A percentile compares a stretch with the other conserved stretches of the same genome.
Evolutionary conservation across 2,888 invertebrate genomes (phyloP).

Genomic region (Thecocarcelia acutangulata): DNA sequence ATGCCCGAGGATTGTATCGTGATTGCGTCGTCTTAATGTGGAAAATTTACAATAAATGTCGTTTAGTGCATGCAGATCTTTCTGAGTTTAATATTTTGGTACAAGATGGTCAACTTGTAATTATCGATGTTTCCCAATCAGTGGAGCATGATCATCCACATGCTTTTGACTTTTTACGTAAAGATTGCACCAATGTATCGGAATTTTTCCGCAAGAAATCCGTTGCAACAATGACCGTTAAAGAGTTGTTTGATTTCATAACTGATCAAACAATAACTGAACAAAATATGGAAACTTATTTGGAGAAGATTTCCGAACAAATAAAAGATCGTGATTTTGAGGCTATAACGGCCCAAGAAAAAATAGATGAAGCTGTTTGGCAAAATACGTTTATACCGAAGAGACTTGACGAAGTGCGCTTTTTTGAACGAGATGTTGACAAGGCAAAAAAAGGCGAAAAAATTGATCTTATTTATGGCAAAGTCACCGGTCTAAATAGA

Average conservation of each 20-base stretch:
- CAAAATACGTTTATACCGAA: slow-evolving; percentile 96
- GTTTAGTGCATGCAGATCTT: slow-evolving; percentile 97
- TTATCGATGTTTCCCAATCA: slow-evolving; percentile 99
- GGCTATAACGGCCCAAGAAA: slow-evolving; percentile 87
- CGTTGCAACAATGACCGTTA: slow-evolving; percentile 94
- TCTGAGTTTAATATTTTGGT: slow-evolving; percentile 97
- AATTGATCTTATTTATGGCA: slow-evolving; percentile 91
- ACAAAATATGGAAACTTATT: slow-evolving; percentile 88
- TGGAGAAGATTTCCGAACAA: slow-evolving; percentile 88
- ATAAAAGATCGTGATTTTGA: slow-evolving; percentile 85
- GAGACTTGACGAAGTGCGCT: slow-evolving; percentile 90
- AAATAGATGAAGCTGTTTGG: slow-evolving; percentile 95
- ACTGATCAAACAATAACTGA: slow-evolving; percentile 94
- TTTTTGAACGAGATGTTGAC: slow-evolving; percentile 92
- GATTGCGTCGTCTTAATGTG: slow-evolving; percentile 95
- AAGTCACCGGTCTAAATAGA: slow-evolving; percentile 91
- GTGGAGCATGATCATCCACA: slow-evolving; percentile 99
- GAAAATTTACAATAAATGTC: slow-evolving; percentile 95
- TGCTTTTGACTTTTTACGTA: slow-evolving; percentile 95
- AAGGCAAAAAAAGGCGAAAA: slow-evolving; percentile 89
- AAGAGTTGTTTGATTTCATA: slow-evolving; percentile 97
- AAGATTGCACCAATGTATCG: slow-evolving; percentile 95
- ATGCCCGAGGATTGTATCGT: slow-evolving; percentile 89
- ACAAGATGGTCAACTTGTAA: slow-evolving; percentile 90
- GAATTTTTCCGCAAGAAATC: slow-evolving; percentile 95